Evolutionary conservation across 2,113 vertebrate genomes (phyloP).

Genomic region (Chaenogobius annularis): DNA sequence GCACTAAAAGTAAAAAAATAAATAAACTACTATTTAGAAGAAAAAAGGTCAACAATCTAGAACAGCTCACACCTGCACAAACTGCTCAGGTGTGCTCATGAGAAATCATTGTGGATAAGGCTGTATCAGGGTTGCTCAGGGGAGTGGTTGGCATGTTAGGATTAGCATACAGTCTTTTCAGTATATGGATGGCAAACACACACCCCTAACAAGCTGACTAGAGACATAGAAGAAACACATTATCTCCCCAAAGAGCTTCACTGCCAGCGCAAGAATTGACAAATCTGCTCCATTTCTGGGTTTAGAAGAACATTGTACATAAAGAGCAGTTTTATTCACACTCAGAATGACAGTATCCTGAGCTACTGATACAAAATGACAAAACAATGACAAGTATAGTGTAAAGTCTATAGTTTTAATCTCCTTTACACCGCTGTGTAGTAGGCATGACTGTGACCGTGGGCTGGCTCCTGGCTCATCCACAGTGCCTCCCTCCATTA

Average conservation of each 20-base stretch:
- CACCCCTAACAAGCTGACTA: conserved; percentile 52
- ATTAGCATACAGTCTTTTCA: no score
- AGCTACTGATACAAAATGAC: neutral
- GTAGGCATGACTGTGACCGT: conserved; percentile 11
- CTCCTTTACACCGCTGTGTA: neutral
- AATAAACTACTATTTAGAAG: no score
- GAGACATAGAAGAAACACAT: conserved; percentile 28
- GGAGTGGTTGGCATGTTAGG: conserved; percentile 7
- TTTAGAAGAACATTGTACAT: neutral
- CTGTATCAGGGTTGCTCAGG: neutral
- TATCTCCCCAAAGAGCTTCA: conserved; percentile 44
- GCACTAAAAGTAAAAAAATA: no score
- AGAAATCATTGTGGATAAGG: conserved; percentile 30
- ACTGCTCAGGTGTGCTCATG: neutral
- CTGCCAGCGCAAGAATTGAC: conserved; percentile 34
- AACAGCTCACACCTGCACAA: neutral
- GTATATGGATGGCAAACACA: conserved; percentile 23
- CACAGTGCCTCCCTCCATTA: conserved; percentile 29
- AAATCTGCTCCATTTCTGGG: conserved; percentile 20
- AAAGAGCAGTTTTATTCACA: neutral
- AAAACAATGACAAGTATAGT: conserved; percentile 13
- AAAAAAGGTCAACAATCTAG: neutral
- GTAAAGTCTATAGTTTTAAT: neutral
- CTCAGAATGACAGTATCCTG: neutral
- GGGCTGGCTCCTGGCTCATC: conserved; percentile 20